These are phyloP conservation scores for Aurelia sp. DNA, from an alignment of 30 jellyfish, hydroid and myxozoan species.

Conservation along the genomic window DNA sequence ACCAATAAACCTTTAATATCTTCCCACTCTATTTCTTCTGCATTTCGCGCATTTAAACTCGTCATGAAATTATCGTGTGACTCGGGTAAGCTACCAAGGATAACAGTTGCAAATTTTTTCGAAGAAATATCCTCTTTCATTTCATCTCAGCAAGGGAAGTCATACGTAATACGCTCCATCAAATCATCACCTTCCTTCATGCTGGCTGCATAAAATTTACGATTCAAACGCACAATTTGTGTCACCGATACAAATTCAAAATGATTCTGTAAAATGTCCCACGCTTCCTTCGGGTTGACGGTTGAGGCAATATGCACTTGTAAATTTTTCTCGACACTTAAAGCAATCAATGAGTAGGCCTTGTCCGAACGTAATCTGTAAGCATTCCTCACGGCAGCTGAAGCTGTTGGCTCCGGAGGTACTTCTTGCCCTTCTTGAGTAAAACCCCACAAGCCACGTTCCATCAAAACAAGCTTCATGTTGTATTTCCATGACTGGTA, in stretches of 20 bases:
- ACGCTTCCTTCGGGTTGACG: constrained; percentile 62
- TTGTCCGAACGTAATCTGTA: constrained; percentile 54
- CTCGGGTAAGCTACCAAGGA: constrained; percentile 54
- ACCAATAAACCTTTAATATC: no score
- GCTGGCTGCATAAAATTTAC: constrained; percentile 59
- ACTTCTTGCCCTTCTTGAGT: constrained; percentile 41
- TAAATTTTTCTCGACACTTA: constrained; percentile 52
- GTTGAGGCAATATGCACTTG: constrained; percentile 64
- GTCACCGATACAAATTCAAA: constrained; percentile 56
- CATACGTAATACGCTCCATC: constrained; percentile 55
- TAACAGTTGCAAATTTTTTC: constrained; percentile 43
- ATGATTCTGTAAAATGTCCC: constrained; percentile 49
- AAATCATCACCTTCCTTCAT: constrained; percentile 50
- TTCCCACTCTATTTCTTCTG: constrained; percentile 52
- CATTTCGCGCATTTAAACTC: constrained; percentile 58
- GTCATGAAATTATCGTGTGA: constrained; percentile 36
- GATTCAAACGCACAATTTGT: constrained; percentile 53
- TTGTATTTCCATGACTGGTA: constrained; percentile 60
- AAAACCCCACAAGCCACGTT: constrained; percentile 48
- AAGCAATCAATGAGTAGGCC: constrained; percentile 56
- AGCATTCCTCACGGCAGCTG: constrained; percentile 43
- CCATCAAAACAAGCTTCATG: no score
- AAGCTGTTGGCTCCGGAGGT: constrained; percentile 29
- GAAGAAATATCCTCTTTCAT: constrained; percentile 46
- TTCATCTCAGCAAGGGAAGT: constrained; percentile 63